Conservation (phyloP, 2,888 invertebrate genomes). For the Diplolepis rosae region DNA sequence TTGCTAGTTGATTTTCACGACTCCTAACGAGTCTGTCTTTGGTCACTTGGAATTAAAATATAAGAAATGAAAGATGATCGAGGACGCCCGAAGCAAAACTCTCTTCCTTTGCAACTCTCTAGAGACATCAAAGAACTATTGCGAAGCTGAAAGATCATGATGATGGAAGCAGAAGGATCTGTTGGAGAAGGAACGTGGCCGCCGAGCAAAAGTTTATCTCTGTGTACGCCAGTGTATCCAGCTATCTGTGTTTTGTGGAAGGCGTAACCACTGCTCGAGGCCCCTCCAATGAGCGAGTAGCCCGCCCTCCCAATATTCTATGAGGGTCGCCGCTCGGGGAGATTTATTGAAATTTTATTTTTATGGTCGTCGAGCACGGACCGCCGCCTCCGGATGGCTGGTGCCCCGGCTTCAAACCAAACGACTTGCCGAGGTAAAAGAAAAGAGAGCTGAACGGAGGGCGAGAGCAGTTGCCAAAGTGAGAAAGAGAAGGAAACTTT, state of each 20-base stretch:
- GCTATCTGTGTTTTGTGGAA: constrained; percentile 63
- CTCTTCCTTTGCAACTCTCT: constrained; percentile 2
- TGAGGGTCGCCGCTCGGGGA: constrained; percentile 61
- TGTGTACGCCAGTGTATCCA: constrained; percentile 3
- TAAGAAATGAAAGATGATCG: constrained; percentile 12
- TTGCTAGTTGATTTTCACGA: neutral
- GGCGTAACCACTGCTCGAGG: constrained; percentile 63
- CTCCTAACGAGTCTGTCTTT: neutral
- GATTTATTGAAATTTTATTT: constrained; percentile 75
- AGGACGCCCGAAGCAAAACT: constrained; percentile 9
- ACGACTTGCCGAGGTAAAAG: constrained; percentile 48
- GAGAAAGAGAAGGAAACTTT: neutral
- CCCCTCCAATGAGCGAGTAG: constrained; percentile 65
- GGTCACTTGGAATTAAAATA: constrained; percentile 3
- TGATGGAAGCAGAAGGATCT: neutral
- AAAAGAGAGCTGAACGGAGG: constrained; percentile 31
- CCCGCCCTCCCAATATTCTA: constrained; percentile 66
- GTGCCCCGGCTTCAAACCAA: constrained; percentile 46
- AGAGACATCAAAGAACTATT: constrained; percentile 2
- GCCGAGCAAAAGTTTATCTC: constrained; percentile 5
- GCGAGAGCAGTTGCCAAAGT: constrained; percentile 3
- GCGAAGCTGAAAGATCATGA: constrained; percentile 10
- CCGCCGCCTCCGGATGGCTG: constrained; percentile 46
- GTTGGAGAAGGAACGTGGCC: constrained; percentile 1
- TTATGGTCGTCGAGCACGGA: constrained; percentile 69